A percentile compares a stretch with the other conserved stretches of the same genome.
These are phyloP conservation scores for Lamprologus lemairii DNA, from an alignment of 2,113 vertebrate species.

Conservation along the genomic window DNA sequence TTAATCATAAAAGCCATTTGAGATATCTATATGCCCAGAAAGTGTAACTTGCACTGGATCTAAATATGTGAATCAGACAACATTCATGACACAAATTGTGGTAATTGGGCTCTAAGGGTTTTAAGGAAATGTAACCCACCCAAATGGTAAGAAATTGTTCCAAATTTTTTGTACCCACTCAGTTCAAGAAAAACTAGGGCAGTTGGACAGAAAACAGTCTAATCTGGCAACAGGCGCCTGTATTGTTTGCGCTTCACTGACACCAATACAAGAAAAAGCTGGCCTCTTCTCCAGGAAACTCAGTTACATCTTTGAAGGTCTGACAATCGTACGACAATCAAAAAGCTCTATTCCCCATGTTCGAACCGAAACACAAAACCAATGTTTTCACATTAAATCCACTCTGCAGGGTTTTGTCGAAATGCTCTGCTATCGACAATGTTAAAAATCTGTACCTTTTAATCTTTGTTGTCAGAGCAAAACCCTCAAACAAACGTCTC, in stretches of 20 bases:
- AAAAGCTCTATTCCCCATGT: background rate
- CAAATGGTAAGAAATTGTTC: background rate
- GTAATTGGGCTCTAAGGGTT: background rate
- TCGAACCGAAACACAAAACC: background rate
- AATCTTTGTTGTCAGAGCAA: conserved; percentile 25
- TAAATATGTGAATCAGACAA: background rate
- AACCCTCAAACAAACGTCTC: conserved; percentile 1
- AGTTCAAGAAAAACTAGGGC: background rate
- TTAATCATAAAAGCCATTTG: background rate
- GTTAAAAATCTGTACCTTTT: background rate
- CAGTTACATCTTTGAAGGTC: background rate
- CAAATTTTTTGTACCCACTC: background rate
- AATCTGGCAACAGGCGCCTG: background rate
- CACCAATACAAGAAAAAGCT: background rate
- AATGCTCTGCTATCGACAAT: background rate
- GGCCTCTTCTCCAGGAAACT: background rate
- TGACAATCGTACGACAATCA: background rate
- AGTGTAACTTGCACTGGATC: background rate
- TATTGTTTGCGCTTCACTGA: background rate
- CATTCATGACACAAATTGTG: background rate
- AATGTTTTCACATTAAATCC: background rate
- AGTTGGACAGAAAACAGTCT: background rate
- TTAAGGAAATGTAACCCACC: background rate
- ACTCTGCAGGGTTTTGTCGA: background rate
- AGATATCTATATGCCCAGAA: background rate